Base-by-base conservation (phyloP, 2,797 vertebrate species). In the Allobates femoralis region DNA sequence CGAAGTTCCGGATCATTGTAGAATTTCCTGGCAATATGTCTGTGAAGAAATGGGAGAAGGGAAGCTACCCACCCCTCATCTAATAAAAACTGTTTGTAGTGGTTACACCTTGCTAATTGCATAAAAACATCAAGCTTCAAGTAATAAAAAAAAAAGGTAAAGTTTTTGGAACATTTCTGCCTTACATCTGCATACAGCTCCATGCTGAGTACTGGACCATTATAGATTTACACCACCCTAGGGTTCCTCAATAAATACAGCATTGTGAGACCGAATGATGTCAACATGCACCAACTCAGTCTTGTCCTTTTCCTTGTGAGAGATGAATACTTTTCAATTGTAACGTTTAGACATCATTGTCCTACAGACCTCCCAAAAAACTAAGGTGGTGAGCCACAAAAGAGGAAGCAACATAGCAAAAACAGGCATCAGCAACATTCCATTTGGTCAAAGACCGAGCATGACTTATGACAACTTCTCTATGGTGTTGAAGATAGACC, bases 91-190 rank as follows among this genome's bases (percentile, higher is more conserved):
- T 69, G 75, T 15, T 74, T 79, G 30, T 34, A 79, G 83, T 78
- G 83, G 46, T 78, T 83, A 73, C 37, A 37, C 50, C 81, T 71
- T 71, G 12, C 30, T 19, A n/a, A 26, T 73, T 73, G 67, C 75
- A 64, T 55, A 69, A 41, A 80, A 74, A 51, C 64, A 73, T 79
- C 75, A 79, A 46, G 41, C 19, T 86, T 86, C 78, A 86, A 86
- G 78, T 80, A 85, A 51, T 71, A 81, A 73, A 85, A 69, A n/a
- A 58, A 73, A 55, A 75, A 32, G 55, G 60, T 73, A 60, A 83
- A 73, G 71, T 62, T 76, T 26, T 32, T 51, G 67, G 21, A 34
- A 51, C 79, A 58, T 46, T 73, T 74, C 53, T 60, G 71, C 34
- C 56, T 26, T 83, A 46, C 28, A 74, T 74, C 51, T 83, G 81